These are phyloP conservation scores for Neogale vison DNA, from an alignment of 2,113 vertebrate genomes.

Conservation along the genomic window DNA sequence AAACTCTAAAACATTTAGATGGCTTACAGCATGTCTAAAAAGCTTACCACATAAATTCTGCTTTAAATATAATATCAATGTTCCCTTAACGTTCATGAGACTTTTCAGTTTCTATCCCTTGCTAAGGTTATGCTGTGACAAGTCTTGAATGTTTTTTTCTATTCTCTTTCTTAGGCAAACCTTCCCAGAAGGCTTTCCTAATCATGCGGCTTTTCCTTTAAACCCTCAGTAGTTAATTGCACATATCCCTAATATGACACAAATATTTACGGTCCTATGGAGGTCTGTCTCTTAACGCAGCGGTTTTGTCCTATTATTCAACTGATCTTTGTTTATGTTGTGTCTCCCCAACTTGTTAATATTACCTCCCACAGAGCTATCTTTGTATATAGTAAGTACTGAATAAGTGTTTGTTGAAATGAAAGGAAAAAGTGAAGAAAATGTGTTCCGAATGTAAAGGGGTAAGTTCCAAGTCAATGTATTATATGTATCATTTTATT, in stretches of 20 bases:
- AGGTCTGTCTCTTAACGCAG: background rate
- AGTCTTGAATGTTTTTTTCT: background rate
- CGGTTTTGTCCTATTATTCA: constrained; percentile 3
- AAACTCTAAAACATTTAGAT: constrained; percentile 5
- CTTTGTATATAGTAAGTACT: constrained; percentile 8
- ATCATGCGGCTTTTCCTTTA: background rate
- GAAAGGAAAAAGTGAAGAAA: constrained; percentile 46
- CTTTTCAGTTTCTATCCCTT: background rate
- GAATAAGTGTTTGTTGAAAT: constrained; percentile 42
- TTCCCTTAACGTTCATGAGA: background rate
- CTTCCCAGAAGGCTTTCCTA: background rate
- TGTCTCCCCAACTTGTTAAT: background rate
- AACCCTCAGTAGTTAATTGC: background rate
- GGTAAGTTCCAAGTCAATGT: background rate
- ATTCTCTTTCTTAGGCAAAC: background rate
- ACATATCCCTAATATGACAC: background rate
- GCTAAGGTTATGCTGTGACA: background rate
- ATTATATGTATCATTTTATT: background rate
- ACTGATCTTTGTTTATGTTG: background rate
- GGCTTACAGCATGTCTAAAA: background rate
- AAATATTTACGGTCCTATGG: background rate
- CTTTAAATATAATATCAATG: constrained; percentile 4
- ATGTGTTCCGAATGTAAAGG: background rate
- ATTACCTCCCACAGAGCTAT: background rate
- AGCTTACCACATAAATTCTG: background rate